Evolutionary conservation across 1,140 invertebrate species (phyloP).

Genomic region (Papilio helenus): DNA sequence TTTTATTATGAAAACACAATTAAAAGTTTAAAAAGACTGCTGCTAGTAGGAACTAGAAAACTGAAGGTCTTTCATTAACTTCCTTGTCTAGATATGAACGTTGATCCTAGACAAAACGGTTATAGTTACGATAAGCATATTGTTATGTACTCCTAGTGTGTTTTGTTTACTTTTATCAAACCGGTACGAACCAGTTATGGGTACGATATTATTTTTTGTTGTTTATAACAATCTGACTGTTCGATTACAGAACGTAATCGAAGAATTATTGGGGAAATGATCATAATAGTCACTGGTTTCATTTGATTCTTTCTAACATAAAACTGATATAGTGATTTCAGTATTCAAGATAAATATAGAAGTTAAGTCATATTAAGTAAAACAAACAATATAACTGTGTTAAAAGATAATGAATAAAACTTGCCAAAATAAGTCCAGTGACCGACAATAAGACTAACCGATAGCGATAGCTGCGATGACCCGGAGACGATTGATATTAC

Average conservation of each 20-base stretch:
- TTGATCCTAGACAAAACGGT: conserved; percentile 36
- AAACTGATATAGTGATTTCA: background rate
- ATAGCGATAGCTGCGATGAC: conserved; percentile 4
- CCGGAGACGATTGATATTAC: background rate
- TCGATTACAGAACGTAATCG: background rate
- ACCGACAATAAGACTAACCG: background rate
- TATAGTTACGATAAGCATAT: conserved; percentile 29
- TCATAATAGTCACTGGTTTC: too few relatives aligned
- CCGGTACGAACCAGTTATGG: background rate
- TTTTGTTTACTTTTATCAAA: conserved; percentile 16
- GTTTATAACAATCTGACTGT: background rate
- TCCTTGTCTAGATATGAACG: conserved; percentile 32
- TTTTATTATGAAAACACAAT: conserved; percentile 9
- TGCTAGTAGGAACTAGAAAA: conserved; percentile 34
- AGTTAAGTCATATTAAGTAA: background rate
- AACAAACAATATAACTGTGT: background rate
- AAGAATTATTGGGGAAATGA: background rate
- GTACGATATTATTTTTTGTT: background rate
- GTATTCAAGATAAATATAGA: background rate
- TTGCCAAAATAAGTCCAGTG: conserved; percentile 20
- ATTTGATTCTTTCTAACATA: background rate
- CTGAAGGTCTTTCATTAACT: conserved; percentile 33
- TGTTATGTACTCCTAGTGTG: conserved; percentile 4
- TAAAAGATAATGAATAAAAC: conserved; percentile 6
- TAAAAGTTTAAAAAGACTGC: conserved; percentile 3